Conservation (phyloP, 2,888 invertebrate genomes). For the Tinea trinotella region DNA sequence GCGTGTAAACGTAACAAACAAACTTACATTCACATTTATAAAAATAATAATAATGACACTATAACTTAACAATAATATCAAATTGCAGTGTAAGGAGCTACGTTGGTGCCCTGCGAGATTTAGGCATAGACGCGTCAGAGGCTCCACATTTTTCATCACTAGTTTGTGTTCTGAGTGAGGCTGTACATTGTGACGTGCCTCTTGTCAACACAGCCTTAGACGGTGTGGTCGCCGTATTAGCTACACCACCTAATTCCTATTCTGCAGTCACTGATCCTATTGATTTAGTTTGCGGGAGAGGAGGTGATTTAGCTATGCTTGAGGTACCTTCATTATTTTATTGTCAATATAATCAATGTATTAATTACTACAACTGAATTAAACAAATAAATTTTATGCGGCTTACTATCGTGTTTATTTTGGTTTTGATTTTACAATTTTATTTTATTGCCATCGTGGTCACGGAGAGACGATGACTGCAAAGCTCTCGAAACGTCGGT, state of each 20-base stretch:
- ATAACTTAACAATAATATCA: no score
- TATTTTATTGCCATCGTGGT: no score
- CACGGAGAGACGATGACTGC: no score
- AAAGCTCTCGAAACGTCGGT: no score
- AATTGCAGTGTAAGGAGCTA: slow-evolving; percentile 78
- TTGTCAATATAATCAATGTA: no score
- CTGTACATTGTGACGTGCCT: slow-evolving; percentile 72
- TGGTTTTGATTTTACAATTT: no score
- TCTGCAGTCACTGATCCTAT: slow-evolving; percentile 85
- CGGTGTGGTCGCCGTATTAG: slow-evolving; percentile 66
- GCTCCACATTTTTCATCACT: slow-evolving; percentile 39
- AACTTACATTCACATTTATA: no score
- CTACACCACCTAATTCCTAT: slow-evolving; percentile 86
- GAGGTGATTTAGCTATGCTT: slow-evolving; percentile 82
- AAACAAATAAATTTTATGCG: no score
- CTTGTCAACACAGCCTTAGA: slow-evolving; percentile 46
- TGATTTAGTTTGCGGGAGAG: slow-evolving; percentile 84
- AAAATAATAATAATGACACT: no score
- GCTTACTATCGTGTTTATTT: no score
- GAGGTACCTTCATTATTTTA: slow-evolving; percentile 57
- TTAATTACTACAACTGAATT: no score
- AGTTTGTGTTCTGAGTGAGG: slow-evolving; percentile 55
- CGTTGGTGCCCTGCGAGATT: slow-evolving; percentile 75
- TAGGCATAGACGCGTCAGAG: slow-evolving; percentile 74
- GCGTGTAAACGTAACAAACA: no score